Evolutionary conservation across 2,113 vertebrate genomes (phyloP).

Genomic region (Trinectes maculatus): DNA sequence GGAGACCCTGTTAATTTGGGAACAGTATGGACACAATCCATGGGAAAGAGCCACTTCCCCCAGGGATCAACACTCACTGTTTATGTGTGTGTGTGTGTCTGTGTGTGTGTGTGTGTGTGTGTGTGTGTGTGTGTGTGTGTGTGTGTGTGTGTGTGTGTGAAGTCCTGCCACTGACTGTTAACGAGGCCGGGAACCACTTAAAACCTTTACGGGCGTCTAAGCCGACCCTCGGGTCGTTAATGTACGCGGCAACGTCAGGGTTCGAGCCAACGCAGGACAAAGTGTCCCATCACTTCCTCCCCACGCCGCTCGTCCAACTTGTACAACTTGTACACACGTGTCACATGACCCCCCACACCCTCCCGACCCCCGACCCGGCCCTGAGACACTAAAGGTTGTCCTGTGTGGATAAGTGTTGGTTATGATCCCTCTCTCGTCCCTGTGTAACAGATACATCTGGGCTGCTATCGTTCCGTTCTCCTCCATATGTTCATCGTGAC

Average conservation of each 20-base stretch:
- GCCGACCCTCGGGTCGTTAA: conserved; percentile 43
- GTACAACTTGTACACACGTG: too few relatives aligned
- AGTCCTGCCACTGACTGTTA: conserved; percentile 65
- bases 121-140: conserved; percentile 8
- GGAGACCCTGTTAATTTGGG: conserved; percentile 77
- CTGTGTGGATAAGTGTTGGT: neutral
- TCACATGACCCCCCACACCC: too few relatives aligned
- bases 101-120: too few relatives aligned
- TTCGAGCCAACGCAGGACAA: neutral
- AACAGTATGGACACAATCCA: conserved; percentile 66
- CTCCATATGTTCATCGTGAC: conserved; percentile 28
- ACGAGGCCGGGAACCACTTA: conserved; percentile 70
- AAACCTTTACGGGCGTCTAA: conserved; percentile 53
- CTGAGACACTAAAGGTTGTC: neutral
- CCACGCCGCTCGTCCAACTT: too few relatives aligned
- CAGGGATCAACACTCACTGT: conserved; percentile 51
- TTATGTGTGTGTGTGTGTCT: too few relatives aligned
- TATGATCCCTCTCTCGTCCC: neutral
- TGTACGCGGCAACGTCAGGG: conserved; percentile 10
- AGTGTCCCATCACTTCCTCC: conserved; percentile 2
- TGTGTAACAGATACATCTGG: conserved; percentile 2
- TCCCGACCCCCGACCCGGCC: too few relatives aligned
- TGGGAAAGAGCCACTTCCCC: conserved; percentile 70
- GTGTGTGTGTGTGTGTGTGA: conserved; percentile 20
- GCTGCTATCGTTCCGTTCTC: conserved; percentile 16